Percentiles rank a stretch among this genome's conserved stretches.
phyloP scores from a whole-genome alignment of 1,140 invertebrate species.

The Holotrichia oblita region DNA sequence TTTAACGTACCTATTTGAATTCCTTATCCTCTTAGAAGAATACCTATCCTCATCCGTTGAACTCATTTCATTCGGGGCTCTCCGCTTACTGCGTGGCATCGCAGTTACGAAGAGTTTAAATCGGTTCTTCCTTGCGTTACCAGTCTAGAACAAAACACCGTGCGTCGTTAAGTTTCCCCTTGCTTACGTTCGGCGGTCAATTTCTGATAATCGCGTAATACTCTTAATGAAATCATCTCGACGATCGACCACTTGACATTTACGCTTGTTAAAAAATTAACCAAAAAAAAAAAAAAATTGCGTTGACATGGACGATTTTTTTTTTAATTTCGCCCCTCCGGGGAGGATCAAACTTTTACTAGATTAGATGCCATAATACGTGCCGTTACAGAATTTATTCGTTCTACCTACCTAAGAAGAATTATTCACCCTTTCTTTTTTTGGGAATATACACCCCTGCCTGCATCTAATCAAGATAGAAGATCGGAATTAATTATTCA shows the following conservation, averaged over 20 bases:
- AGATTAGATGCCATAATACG: too few relatives aligned
- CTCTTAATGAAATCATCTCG: background rate
- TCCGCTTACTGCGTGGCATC: slow-evolving; percentile 67
- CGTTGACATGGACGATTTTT: slow-evolving; percentile 1
- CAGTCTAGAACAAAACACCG: background rate
- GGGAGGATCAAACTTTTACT: too few relatives aligned
- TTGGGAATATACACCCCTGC: slow-evolving; percentile 34
- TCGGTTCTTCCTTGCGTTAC: background rate
- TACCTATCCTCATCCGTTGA: slow-evolving; percentile 64
- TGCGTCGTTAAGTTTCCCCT: background rate
- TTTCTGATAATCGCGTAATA: background rate
- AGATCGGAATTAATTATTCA: slow-evolving; percentile 2
- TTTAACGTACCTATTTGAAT: slow-evolving; percentile 56
- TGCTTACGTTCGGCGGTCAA: background rate
- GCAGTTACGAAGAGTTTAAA: slow-evolving; percentile 48
- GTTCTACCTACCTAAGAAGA: slow-evolving; percentile 13
- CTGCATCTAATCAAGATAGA: slow-evolving; percentile 1
- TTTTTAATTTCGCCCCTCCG: too few relatives aligned
- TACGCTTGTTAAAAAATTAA: background rate
- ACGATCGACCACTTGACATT: background rate
- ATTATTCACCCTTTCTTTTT: slow-evolving; percentile 19
- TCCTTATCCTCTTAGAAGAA: slow-evolving; percentile 63
- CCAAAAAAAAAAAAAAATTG: slow-evolving; percentile 3
- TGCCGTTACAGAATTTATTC: too few relatives aligned
- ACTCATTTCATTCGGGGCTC: slow-evolving; percentile 62